These are phyloP conservation scores for Enteromius treurensis DNA, from an alignment of 2,797 vertebrate genomes.

Conservation along the genomic window DNA sequence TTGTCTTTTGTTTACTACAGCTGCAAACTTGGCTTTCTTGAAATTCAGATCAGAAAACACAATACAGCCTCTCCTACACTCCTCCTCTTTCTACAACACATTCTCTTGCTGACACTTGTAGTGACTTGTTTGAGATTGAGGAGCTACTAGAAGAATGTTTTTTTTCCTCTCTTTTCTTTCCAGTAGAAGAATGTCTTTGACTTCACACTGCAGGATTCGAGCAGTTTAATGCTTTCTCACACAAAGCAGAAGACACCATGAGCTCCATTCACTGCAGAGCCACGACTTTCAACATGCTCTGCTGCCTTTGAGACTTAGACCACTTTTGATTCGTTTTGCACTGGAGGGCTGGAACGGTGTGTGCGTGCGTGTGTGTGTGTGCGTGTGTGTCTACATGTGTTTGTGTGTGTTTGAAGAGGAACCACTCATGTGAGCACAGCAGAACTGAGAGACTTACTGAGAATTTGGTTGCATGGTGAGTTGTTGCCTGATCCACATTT, in stretches of 20 bases:
- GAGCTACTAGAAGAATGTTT: conserved; percentile 15
- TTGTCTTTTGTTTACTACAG: background rate
- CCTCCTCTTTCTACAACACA: background rate
- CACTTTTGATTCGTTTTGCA: conserved; percentile 35
- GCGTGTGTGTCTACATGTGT: background rate
- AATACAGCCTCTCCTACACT: background rate
- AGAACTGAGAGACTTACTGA: conserved; percentile 22
- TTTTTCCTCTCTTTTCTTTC: conserved; percentile 22
- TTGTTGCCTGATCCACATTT: background rate
- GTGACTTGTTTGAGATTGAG: conserved; percentile 11
- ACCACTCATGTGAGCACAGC: background rate
- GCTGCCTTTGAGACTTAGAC: conserved; percentile 25
- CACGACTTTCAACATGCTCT: conserved; percentile 19
- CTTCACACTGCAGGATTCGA: conserved; percentile 29
- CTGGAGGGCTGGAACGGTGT: background rate
- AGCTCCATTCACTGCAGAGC: conserved; percentile 46
- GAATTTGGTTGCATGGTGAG: conserved; percentile 41
- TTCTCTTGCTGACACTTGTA: conserved; percentile 1
- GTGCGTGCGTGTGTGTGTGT: conserved; percentile 10
- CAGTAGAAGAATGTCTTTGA: conserved; percentile 44
- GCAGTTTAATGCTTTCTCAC: conserved; percentile 35
- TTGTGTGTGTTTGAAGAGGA: conserved; percentile 21
- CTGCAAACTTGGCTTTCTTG: background rate
- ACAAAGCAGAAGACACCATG: conserved; percentile 40
- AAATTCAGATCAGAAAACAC: conserved; percentile 8